Evolutionary conservation across 64 coral and sea anemone genomes (phyloP).

Genomic region (Montipora cactus): DNA sequence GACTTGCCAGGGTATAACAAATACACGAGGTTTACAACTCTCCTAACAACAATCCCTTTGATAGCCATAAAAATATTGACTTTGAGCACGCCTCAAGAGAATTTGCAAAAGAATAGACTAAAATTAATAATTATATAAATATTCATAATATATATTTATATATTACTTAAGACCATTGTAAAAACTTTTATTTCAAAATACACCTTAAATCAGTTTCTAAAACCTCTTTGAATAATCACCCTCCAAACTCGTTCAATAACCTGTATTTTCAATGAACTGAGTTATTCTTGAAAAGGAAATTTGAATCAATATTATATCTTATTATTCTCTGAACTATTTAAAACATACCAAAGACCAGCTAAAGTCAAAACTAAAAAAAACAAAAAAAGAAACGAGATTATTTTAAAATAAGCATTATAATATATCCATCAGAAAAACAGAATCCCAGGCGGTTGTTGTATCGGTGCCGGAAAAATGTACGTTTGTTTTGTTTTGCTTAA

Average conservation of each 20-base stretch:
- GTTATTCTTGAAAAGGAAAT: background rate
- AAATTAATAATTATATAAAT: conserved; percentile 18
- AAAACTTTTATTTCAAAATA: background rate
- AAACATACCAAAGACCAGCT: no score
- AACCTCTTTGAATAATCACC: conserved; percentile 5
- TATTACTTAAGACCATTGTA: background rate
- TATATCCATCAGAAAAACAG: no score
- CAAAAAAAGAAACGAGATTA: no score
- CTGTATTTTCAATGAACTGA: background rate
- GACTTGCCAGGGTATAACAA: no score
- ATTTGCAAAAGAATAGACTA: background rate
- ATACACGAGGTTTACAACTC: no score
- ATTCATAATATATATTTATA: conserved; percentile 23
- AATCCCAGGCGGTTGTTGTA: no score
- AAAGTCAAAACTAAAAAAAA: no score
- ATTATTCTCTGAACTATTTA: no score
- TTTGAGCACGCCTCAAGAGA: background rate
- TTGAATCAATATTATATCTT: no score
- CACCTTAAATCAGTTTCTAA: conserved; percentile 19
- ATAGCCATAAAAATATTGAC: background rate
- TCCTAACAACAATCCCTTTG: background rate
- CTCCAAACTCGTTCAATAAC: background rate
- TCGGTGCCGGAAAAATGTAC: no score
- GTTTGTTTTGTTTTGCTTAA: no score
- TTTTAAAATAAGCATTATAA: no score